phyloP scores from a whole-genome alignment of 2,888 invertebrate species.

The Hemaris fuciformis region DNA sequence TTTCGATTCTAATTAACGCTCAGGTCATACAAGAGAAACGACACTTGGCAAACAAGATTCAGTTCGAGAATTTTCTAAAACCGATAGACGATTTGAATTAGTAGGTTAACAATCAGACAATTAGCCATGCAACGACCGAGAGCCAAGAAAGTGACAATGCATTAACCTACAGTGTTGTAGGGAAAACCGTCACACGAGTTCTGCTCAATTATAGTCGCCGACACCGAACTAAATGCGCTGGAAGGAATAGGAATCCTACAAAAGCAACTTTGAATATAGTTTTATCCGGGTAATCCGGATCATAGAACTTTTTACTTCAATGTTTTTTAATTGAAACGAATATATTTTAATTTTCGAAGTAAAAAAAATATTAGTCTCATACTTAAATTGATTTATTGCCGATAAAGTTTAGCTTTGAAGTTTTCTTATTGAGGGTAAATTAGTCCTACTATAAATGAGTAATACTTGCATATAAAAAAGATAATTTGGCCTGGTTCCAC shows the following conservation, averaged over 20 bases:
- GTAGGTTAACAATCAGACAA: conserved; percentile 73
- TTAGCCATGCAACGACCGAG: conserved; percentile 69
- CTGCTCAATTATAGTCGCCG: conserved; percentile 66
- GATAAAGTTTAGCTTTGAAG: too few relatives aligned
- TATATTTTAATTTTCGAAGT: too few relatives aligned
- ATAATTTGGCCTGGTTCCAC: background rate
- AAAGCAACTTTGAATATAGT: background rate
- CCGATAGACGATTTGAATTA: conserved; percentile 66
- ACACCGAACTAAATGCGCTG: conserved; percentile 36
- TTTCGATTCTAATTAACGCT: conserved; percentile 39
- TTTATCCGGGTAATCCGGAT: too few relatives aligned
- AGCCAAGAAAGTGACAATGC: conserved; percentile 74
- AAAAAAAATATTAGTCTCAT: too few relatives aligned
- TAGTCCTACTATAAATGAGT: too few relatives aligned
- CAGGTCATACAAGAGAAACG: conserved; percentile 52
- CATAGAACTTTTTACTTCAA: too few relatives aligned
- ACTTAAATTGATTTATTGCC: too few relatives aligned
- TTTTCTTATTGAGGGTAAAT: too few relatives aligned
- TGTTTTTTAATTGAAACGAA: too few relatives aligned
- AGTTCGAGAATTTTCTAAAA: conserved; percentile 53
- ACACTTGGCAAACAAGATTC: conserved; percentile 39
- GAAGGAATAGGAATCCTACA: conserved; percentile 23
- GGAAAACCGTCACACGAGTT: conserved; percentile 75
- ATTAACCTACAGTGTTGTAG: conserved; percentile 70
- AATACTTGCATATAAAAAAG: background rate